Evolutionary conservation across 2,113 vertebrate species (phyloP), one percentile per base, ranked within the genome.

Genomic region (Pluvianellus socialis): DNA sequence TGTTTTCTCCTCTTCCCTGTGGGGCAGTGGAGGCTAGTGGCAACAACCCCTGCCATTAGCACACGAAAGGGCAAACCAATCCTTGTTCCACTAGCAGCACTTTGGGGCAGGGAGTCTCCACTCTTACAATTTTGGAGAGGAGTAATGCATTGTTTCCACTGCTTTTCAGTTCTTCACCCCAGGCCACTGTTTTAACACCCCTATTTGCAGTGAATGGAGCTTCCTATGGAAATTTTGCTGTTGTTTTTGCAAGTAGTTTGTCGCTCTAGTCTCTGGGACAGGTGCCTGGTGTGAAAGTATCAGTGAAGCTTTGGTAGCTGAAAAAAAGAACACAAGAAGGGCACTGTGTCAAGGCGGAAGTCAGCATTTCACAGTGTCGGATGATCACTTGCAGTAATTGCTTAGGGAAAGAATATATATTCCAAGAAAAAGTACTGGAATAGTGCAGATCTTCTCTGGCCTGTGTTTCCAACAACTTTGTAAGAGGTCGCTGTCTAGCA

Each of bases 1-100:
- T 45, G 15, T 19, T 67, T 67, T 49, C 28, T 50, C 4, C 21
- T 82, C 32, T 70, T 66, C 11, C 28, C 21, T 45, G 4, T 19
- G 22, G 17, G 20, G 5, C 23, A 65, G 2, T 3, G 33, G 9
- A 76, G 6, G 5, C 6, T 19, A 7, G 5, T 1, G 1, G 26
- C 19, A 81, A 11, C 9, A 68, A 5, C 4, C 13, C 11, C n/a
- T 79, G 11, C 27, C 22, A 59, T 49, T 50, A 88, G n/a, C 79
- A 76, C 35, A 73, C 23, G 58, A 70, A 38, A 88, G 26, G 10
- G 32, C 22, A 82, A 81, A 76, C 0, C 20, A 70, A 14, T 26
- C 18, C 7, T 62, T 61, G 85, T 79, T 15, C 22, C 40, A 27
- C 10, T n/a, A 87, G 7, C 24, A 40, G 7, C 26, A 15, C 7